Percentiles rank a stretch among this genome's conserved stretches.
phyloP scores from a whole-genome alignment of 2,113 vertebrate species.

The Esox niger region DNA sequence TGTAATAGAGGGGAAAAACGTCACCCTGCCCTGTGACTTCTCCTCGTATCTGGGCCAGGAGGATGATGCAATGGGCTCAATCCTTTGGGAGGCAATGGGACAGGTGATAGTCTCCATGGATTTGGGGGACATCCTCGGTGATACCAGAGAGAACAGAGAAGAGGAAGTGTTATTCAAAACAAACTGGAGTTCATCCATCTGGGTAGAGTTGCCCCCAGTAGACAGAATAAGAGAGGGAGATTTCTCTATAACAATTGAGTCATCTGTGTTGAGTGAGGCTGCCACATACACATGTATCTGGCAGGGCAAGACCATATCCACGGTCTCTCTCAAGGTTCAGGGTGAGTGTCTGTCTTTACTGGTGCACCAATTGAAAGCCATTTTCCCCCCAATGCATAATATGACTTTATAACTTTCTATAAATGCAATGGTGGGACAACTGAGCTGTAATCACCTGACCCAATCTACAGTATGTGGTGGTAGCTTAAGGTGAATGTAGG shows the following conservation, averaged over 20 bases:
- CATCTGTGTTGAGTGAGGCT: constrained; percentile 22
- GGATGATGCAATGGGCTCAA: background rate
- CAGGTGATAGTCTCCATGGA: constrained; percentile 21
- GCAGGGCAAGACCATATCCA: constrained; percentile 10
- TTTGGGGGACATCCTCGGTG: too few relatives aligned
- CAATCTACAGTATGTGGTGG: background rate
- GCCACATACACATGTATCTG: constrained; percentile 42
- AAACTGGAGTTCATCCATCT: too few relatives aligned
- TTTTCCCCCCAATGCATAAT: background rate
- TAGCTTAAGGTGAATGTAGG: background rate
- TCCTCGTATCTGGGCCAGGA: background rate
- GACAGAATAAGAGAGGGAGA: background rate
- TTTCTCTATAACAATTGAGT: constrained; percentile 28
- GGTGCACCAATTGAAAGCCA: background rate
- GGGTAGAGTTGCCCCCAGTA: background rate
- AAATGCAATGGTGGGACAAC: background rate
- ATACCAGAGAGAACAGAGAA: too few relatives aligned
- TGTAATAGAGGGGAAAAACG: background rate
- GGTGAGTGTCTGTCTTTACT: constrained; percentile 25
- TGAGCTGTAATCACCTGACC: background rate
- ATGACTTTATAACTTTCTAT: background rate
- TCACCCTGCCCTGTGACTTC: constrained; percentile 31
- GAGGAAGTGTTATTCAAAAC: too few relatives aligned
- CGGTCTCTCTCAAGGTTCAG: constrained; percentile 20
- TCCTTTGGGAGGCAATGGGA: constrained; percentile 42